A percentile compares a stretch with the other conserved stretches of the same genome.
Conservation (phyloP, 2,888 invertebrate species). For the Drosophila prostipennis region DNA sequence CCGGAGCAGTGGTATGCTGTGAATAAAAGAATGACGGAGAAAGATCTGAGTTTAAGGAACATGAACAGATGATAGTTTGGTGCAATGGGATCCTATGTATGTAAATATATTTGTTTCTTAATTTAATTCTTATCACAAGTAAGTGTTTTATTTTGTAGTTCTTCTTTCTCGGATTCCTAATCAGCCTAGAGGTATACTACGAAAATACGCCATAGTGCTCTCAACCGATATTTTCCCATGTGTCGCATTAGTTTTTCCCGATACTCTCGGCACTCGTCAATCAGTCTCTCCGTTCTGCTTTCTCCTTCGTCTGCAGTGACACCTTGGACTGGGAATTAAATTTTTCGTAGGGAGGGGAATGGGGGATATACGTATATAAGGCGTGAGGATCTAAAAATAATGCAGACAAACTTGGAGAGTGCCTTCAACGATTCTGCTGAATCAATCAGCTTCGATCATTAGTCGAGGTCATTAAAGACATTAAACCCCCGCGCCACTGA, state of each 20-base stretch:
- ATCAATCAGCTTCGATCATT: constrained; percentile 77
- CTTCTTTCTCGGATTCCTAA: background rate
- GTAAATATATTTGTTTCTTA: background rate
- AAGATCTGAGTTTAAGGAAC: background rate
- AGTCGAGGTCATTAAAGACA: constrained; percentile 76
- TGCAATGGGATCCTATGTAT: background rate
- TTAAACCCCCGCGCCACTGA: constrained; percentile 48
- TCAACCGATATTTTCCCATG: background rate
- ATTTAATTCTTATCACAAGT: background rate
- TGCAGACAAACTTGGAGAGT: constrained; percentile 48
- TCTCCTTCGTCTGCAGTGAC: constrained; percentile 18
- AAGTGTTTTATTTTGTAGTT: background rate
- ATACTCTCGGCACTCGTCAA: constrained; percentile 4
- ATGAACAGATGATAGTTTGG: background rate
- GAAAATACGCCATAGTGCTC: background rate
- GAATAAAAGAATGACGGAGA: background rate
- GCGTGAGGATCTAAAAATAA: constrained; percentile 54
- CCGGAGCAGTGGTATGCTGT: too few species aligned
- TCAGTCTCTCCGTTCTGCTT: constrained; percentile 7
- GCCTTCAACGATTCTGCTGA: constrained; percentile 50
- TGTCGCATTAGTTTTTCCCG: constrained; percentile 14
- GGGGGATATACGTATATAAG: background rate
- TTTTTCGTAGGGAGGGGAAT: background rate
- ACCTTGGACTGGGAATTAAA: constrained; percentile 39
- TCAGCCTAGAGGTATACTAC: constrained; percentile 16